Conservation (phyloP, 2,797 vertebrate species). For the Champsocephalus gunnari region DNA sequence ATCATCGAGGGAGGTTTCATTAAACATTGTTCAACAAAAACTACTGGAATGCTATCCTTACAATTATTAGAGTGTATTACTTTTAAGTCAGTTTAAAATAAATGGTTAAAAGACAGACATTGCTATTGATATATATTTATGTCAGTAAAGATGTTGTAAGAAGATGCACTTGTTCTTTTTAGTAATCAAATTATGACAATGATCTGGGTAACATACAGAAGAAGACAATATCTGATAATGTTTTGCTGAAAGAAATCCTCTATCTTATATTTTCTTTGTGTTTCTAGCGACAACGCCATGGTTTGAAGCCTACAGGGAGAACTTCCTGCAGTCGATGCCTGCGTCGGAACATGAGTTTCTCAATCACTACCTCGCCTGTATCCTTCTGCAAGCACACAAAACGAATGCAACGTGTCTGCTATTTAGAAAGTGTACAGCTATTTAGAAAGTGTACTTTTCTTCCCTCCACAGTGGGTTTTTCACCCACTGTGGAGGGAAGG, state of each 20-base stretch:
- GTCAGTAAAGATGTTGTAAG: no score
- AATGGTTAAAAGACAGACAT: no score
- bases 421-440: background rate
- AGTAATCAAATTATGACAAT: no score
- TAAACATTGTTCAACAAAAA: no score
- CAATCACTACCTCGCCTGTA: constrained; percentile 99
- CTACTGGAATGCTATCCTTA: no score
- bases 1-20: no score
- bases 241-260: background rate
- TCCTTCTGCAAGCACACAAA: constrained; percentile 84
- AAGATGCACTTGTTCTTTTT: no score
- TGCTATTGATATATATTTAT: no score
- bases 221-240: background rate
- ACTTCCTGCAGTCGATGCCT: constrained; percentile 95
- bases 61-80: no score
- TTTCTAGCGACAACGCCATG: constrained; percentile 94
- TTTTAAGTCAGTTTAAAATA: no score
- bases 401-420: background rate
- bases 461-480: no score
- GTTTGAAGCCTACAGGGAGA: constrained; percentile 98
- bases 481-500: background rate
- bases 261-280: constrained; percentile 47
- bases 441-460: background rate
- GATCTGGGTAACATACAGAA: no score
- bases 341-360: constrained; percentile 97